Conservation (phyloP, 2,113 vertebrate species). For the Phasianus colchicus region DNA sequence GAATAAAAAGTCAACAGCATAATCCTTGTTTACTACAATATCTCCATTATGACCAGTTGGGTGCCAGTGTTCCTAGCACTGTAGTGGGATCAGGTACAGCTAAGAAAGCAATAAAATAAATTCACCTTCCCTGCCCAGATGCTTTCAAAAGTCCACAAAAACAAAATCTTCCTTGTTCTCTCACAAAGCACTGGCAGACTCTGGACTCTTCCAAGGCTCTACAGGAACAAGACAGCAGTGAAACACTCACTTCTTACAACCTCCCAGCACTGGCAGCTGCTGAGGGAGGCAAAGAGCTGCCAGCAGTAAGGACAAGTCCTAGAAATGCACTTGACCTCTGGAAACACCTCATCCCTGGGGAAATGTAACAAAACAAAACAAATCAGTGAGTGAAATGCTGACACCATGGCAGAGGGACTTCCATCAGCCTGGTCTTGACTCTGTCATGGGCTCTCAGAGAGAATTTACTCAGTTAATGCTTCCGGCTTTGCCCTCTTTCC, state of each 20-base stretch:
- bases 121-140: background rate
- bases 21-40: background rate
- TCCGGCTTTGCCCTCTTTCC: background rate
- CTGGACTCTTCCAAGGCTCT: background rate
- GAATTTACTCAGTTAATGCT: background rate
- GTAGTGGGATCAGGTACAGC: background rate
- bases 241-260: background rate
- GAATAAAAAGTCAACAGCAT: constrained; percentile 30
- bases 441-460: background rate
- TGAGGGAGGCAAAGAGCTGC: background rate
- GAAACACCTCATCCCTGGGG: background rate
- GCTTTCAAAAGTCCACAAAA: background rate
- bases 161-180: background rate
- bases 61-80: background rate
- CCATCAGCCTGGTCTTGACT: background rate
- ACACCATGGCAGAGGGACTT: rapidly evolving
- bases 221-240: background rate
- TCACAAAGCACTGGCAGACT: background rate
- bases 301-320: background rate
- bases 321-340: background rate
- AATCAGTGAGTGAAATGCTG: rapidly evolving
- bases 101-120: background rate
- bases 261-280: background rate
- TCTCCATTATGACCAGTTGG: background rate
- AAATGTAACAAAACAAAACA: background rate